Conservation (phyloP, 2,888 invertebrate genomes). For the Cheiracanthium punctorium region DNA sequence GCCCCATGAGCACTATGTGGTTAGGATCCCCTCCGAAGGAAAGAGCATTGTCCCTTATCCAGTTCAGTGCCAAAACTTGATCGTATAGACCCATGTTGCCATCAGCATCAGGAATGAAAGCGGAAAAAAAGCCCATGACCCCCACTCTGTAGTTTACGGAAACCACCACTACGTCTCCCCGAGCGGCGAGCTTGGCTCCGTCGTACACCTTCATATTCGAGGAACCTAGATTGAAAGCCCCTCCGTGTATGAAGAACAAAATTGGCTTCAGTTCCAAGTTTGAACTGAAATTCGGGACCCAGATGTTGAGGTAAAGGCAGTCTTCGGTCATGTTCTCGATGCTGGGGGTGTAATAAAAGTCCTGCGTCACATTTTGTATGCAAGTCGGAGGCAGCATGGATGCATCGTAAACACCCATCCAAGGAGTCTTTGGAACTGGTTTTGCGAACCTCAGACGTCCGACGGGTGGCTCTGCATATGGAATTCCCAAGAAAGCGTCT, state of each 20-base stretch:
- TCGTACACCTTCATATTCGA: conserved; percentile 36
- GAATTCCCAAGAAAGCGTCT: conserved; percentile 76
- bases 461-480: conserved; percentile 77
- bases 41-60: conserved; percentile 52
- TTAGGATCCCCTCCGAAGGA: conserved; percentile 60
- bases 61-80: conserved; percentile 59
- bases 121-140: conserved; percentile 60
- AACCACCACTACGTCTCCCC: conserved; percentile 64
- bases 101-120: conserved; percentile 42
- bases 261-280: conserved; percentile 32
- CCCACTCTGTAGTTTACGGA: conserved; percentile 66
- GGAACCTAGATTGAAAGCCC: conserved; percentile 54
- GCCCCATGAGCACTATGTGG: conserved; percentile 55
- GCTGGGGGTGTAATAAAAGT: conserved; percentile 33
- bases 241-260: conserved; percentile 66
- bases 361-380: conserved; percentile 31
- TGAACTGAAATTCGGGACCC: conserved; percentile 57
- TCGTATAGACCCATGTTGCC: conserved; percentile 70
- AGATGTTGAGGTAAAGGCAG: conserved; percentile 70
- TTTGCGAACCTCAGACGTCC: conserved; percentile 73
- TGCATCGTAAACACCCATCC: conserved; percentile 57
- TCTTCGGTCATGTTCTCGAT: conserved; percentile 67
- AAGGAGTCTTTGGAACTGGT: conserved; percentile 53
- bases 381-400: conserved; percentile 45
- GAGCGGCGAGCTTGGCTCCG: conserved; percentile 29